Conservation (phyloP, 2,888 invertebrate genomes). For the Meteorus colon region DNA sequence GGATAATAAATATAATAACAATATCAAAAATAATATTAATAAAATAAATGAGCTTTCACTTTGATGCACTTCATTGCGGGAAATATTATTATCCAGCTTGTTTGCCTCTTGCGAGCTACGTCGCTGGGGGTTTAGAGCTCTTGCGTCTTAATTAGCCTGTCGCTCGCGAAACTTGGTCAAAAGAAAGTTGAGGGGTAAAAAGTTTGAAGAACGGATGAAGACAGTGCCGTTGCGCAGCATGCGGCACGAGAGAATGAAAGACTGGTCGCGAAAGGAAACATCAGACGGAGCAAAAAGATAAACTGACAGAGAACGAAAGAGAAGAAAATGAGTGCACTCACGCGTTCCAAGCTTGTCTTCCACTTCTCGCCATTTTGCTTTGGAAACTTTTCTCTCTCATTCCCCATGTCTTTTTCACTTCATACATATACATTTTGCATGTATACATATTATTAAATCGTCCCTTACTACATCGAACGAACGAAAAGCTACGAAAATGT, state of each 20-base stretch:
- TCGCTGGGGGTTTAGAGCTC: conserved; percentile 18
- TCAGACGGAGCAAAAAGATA: conserved; percentile 21
- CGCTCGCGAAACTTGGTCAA: conserved; percentile 48
- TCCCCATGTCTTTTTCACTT: neutral
- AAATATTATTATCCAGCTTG: conserved; percentile 49
- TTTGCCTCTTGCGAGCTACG: conserved; percentile 38
- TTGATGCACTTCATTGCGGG: conserved; percentile 21
- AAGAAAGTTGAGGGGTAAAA: conserved; percentile 44
- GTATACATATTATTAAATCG: neutral
- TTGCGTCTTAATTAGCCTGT: conserved; percentile 52
- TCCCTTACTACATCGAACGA: no score
- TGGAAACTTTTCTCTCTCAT: neutral
- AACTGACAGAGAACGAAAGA: conserved; percentile 13
- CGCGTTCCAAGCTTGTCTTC: conserved; percentile 28
- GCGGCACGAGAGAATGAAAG: conserved; percentile 16
- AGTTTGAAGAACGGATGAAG: conserved; percentile 33
- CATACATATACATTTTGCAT: neutral
- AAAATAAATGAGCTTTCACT: conserved; percentile 8
- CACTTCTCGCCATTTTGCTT: conserved; percentile 20
- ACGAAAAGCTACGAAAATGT: no score
- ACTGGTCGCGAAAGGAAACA: neutral
- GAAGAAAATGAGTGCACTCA: conserved; percentile 10
- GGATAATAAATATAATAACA: neutral
- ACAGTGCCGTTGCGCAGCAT: conserved; percentile 20
- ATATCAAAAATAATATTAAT: neutral